phyloP scores from a whole-genome alignment of 2,113 vertebrate species.

The Nothoprocta pentlandii region DNA sequence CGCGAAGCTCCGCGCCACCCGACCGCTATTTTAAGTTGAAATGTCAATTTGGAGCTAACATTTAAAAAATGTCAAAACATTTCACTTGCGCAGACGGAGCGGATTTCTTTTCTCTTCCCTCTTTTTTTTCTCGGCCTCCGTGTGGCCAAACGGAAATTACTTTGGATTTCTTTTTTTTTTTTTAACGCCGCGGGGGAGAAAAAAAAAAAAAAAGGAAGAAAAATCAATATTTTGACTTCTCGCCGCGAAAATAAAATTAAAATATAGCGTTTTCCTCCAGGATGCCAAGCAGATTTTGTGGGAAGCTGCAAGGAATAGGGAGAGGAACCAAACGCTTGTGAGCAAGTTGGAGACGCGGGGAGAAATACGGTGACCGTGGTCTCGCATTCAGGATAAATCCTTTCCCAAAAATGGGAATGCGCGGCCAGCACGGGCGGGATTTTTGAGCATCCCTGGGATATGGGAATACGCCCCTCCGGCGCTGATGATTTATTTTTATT shows the following conservation, averaged over 20 bases:
- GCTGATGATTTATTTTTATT: background rate
- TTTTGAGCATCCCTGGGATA: no score
- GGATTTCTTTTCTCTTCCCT: no score
- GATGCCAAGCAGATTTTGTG: slow-evolving; percentile 40
- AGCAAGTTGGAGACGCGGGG: accelerated
- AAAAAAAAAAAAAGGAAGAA: background rate
- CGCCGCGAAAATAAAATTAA: slow-evolving; percentile 24
- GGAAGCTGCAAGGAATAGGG: slow-evolving; percentile 3
- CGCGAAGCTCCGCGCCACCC: slow-evolving; percentile 44
- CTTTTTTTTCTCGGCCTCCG: background rate
- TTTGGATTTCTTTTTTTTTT: background rate
- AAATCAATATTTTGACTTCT: slow-evolving; percentile 52
- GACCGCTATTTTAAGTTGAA: slow-evolving; percentile 55
- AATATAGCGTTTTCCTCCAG: slow-evolving; percentile 25
- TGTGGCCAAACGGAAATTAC: slow-evolving; percentile 51
- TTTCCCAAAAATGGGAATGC: background rate
- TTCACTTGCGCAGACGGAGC: slow-evolving; percentile 41
- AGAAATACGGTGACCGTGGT: background rate
- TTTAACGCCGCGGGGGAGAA: background rate
- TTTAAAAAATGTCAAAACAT: slow-evolving; percentile 72
- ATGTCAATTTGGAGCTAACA: slow-evolving; percentile 68
- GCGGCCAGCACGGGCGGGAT: no score
- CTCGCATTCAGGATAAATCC: background rate
- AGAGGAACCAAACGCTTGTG: slow-evolving; percentile 8
- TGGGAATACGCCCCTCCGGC: background rate